phyloP scores from a whole-genome alignment of 2,113 vertebrate species.

The Kryptolebias marmoratus region DNA sequence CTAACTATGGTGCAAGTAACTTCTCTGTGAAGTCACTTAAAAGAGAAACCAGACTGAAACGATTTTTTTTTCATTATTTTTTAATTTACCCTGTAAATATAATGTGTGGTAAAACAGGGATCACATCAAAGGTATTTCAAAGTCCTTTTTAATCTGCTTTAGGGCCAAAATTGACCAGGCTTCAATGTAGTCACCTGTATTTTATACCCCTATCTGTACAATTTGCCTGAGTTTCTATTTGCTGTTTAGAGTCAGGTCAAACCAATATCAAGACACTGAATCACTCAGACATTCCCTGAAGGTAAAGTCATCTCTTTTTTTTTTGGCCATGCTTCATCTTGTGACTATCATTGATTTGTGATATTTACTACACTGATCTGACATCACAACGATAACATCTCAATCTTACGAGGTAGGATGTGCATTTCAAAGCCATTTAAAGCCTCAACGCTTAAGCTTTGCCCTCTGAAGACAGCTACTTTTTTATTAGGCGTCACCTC shows the following conservation, averaged over 20 bases:
- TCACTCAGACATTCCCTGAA: neutral
- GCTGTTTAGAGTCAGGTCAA: conserved; percentile 10
- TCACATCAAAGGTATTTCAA: conserved; percentile 27
- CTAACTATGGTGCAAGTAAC: conserved; percentile 25
- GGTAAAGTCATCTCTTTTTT: neutral
- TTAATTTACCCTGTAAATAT: conserved; percentile 49
- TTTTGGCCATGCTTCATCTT: neutral
- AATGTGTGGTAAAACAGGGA: conserved; percentile 30
- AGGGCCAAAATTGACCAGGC: conserved; percentile 13
- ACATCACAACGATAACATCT: conserved; percentile 22
- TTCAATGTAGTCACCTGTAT: conserved; percentile 6
- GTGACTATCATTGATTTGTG: neutral
- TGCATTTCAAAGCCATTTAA: neutral
- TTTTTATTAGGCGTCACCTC: conserved; percentile 69
- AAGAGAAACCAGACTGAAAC: conserved; percentile 49
- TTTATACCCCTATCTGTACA: conserved; percentile 30
- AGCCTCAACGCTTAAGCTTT: too few relatives aligned
- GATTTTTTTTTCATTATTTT: conserved; percentile 35
- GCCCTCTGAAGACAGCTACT: conserved; percentile 68
- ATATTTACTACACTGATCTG: conserved; percentile 9
- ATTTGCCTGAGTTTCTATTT: conserved; percentile 7
- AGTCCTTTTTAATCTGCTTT: conserved; percentile 59
- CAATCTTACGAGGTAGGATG: conserved; percentile 36
- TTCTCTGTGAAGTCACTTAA: conserved; percentile 42
- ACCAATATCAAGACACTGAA: neutral